These are phyloP conservation scores for Tapirus terrestris DNA, from an alignment of 2,113 vertebrate species.

Conservation along the genomic window DNA sequence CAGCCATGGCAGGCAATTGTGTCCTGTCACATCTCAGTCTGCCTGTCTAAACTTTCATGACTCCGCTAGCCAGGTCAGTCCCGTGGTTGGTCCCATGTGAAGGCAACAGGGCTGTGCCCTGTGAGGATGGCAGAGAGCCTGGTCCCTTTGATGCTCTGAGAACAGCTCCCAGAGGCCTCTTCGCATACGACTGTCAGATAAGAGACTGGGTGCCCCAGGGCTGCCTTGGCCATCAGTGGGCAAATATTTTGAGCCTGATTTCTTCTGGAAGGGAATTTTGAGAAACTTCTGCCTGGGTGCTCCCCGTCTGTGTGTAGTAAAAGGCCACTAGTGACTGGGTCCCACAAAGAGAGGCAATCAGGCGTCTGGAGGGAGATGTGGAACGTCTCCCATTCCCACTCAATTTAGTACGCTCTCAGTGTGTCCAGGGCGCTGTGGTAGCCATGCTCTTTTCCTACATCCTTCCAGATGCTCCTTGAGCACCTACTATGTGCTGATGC, in stretches of 20 bases:
- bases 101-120: neutral
- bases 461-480: neutral
- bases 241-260: neutral
- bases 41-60: neutral
- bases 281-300: neutral
- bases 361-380: neutral
- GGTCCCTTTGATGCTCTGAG: neutral
- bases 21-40: neutral
- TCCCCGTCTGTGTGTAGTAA: neutral
- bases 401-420: too few species aligned
- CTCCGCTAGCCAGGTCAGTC: neutral
- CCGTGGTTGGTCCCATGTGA: neutral
- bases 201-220: neutral
- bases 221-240: neutral
- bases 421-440: neutral
- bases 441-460: neutral
- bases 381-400: neutral
- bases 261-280: constrained; percentile 2
- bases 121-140: neutral
- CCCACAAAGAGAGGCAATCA: neutral
- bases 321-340: neutral
- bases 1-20: neutral
- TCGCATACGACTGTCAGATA: neutral
- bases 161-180: neutral
- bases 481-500: neutral